Percentiles rank a stretch among this genome's conserved stretches.
phyloP scores from a whole-genome alignment of 2,888 invertebrate genomes.

The Eustalomyia histrio region DNA sequence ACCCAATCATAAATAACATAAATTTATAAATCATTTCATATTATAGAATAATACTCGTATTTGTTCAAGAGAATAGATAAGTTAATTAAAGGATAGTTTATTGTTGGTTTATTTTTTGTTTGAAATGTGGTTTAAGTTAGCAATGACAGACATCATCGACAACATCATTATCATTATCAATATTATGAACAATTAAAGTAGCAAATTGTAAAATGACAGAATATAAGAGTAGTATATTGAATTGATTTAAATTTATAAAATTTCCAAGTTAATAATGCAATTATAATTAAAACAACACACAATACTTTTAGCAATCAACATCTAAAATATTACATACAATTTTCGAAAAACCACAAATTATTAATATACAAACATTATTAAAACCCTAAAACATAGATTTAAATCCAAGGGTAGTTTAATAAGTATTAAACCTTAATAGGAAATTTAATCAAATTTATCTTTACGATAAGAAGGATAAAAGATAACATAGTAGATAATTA shows the following conservation, averaged over 20 bases:
- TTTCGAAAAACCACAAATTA: slow-evolving; percentile 1
- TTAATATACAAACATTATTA: not conserved
- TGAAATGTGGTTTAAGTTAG: not conserved
- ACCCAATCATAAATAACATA: not conserved
- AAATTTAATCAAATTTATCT: no score
- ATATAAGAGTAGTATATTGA: no score
- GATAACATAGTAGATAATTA: no score
- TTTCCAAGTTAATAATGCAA: no score
- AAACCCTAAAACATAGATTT: not conserved
- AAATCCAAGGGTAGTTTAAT: not conserved
- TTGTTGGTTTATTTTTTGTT: not conserved
- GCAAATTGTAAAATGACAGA: no score
- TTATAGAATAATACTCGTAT: not conserved
- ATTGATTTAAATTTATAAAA: no score
- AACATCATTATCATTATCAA: not conserved
- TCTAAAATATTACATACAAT: not conserved
- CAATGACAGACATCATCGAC: not conserved
- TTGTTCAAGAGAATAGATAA: slow-evolving; percentile 1
- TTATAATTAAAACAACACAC: not conserved
- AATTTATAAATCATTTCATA: not conserved
- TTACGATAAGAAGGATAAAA: no score
- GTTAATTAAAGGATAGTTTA: slow-evolving; percentile 33
- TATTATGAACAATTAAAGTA: no score
- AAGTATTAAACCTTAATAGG: not conserved
- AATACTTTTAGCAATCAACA: not conserved